Conservation (phyloP, 1,140 invertebrate species). For the Streblospio benedicti region DNA sequence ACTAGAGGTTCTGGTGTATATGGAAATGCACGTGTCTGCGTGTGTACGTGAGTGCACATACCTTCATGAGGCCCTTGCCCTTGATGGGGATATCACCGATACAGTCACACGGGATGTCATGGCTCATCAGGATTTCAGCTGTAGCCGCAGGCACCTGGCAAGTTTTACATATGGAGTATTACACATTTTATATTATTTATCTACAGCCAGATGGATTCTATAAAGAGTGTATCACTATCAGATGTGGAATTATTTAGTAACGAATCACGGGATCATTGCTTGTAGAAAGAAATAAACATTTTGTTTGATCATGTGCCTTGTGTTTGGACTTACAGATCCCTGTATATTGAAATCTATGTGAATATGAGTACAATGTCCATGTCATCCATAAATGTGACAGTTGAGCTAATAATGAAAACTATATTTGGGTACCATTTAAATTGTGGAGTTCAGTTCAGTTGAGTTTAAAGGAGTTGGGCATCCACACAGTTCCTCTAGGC, state of each 20-base stretch:
- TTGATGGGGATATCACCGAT: conserved; percentile 42
- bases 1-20: too few relatives aligned
- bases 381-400: too few relatives aligned
- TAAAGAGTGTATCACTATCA: neutral
- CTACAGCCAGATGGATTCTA: neutral
- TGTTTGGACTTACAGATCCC: too few relatives aligned
- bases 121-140: conserved; percentile 63
- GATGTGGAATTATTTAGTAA: neutral
- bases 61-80: conserved; percentile 44
- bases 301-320: neutral
- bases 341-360: too few relatives aligned
- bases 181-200: neutral
- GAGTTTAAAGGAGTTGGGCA: too few relatives aligned
- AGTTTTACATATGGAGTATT: neutral
- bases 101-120: conserved; percentile 46
- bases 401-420: too few relatives aligned
- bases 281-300: neutral
- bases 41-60: too few relatives aligned
- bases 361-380: too few relatives aligned
- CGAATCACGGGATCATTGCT: neutral
- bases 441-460: too few relatives aligned
- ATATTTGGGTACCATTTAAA: too few relatives aligned
- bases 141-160: conserved; percentile 75
- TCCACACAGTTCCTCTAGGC: too few relatives aligned
- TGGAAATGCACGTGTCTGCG: too few relatives aligned